These are phyloP conservation scores for Brachionus angularis DNA, from an alignment of 1,140 invertebrate species.

Conservation along the genomic window DNA sequence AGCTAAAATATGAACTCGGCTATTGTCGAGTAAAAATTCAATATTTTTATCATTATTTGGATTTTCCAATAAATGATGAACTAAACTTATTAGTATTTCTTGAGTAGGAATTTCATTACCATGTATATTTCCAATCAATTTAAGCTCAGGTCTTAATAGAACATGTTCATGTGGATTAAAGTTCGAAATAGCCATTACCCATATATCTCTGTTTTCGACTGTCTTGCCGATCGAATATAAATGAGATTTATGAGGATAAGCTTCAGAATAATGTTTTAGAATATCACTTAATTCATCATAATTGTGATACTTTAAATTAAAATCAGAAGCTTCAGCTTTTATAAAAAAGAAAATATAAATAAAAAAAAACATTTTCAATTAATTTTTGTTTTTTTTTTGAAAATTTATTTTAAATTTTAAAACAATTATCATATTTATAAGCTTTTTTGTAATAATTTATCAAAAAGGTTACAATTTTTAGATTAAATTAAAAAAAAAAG, in stretches of 20 bases:
- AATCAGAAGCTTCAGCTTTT: too few species aligned
- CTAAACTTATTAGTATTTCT: constrained; percentile 75
- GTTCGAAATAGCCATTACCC: neutral
- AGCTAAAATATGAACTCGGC: constrained; percentile 79
- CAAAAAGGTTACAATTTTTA: too few species aligned
- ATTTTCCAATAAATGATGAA: constrained; percentile 75
- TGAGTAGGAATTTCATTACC: constrained; percentile 81
- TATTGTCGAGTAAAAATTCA: constrained; percentile 66
- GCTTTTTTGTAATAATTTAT: too few species aligned
- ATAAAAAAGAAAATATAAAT: too few species aligned
- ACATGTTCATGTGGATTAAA: neutral
- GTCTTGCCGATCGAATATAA: constrained; percentile 81
- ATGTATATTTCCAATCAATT: constrained; percentile 85
- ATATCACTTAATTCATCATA: neutral
- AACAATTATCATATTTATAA: too few species aligned
- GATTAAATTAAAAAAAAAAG: too few species aligned
- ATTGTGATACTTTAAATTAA: too few species aligned
- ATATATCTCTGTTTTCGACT: constrained; percentile 61
- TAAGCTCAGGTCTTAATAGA: constrained; percentile 67
- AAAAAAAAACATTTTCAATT: too few species aligned
- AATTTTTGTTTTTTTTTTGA: too few species aligned
- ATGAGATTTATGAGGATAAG: constrained; percentile 73
- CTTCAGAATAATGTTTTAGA: neutral
- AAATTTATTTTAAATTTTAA: too few species aligned
- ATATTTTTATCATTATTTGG: constrained; percentile 68